Evolutionary conservation across 2,113 vertebrate genomes (phyloP).

Genomic region (Thryonomys swinderianus): DNA sequence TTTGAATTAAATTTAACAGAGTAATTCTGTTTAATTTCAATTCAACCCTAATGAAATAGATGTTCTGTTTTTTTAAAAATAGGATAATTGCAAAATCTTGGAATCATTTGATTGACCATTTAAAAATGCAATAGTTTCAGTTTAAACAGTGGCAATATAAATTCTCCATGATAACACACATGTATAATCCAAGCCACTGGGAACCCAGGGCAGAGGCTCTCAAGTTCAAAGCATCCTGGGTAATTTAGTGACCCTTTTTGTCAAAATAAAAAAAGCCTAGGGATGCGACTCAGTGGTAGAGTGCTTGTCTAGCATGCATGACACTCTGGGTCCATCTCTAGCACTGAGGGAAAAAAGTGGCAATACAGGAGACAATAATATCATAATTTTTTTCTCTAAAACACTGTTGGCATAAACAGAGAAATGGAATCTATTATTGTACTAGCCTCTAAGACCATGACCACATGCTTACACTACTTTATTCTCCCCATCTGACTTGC

Average conservation of each 20-base stretch:
- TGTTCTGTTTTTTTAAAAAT: constrained; percentile 36
- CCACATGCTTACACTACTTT: neutral
- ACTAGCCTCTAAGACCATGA: neutral
- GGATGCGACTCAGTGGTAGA: neutral
- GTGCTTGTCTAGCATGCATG: neutral
- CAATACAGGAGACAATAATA: neutral
- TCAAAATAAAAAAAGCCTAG: neutral
- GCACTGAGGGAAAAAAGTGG: neutral
- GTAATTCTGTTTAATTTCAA: neutral
- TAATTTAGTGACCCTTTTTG: neutral
- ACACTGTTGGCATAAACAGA: neutral
- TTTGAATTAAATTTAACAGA: neutral
- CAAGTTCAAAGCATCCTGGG: neutral
- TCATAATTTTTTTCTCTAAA: neutral
- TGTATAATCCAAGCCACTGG: neutral
- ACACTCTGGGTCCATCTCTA: neutral
- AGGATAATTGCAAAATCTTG: neutral
- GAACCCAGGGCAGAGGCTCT: neutral
- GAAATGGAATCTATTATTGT: neutral
- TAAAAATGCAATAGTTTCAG: neutral
- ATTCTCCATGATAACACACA: neutral
- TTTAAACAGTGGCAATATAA: neutral
- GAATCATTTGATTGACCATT: neutral
- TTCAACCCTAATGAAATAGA: neutral
- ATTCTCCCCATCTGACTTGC: neutral